phyloP scores from a whole-genome alignment of 1,140 invertebrate species.

The Trichonephila clavata region DNA sequence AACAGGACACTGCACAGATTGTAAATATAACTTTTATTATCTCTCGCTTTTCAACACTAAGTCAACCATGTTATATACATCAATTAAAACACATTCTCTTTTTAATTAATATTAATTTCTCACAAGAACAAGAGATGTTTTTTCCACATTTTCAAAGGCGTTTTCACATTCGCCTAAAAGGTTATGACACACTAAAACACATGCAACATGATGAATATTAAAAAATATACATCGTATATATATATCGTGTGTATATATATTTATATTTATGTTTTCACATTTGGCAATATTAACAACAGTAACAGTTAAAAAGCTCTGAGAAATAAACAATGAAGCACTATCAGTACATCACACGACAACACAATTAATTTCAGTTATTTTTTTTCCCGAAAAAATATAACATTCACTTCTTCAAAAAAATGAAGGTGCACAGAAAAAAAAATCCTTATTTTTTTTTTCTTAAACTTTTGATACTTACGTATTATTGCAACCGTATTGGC shows the following conservation, averaged over 20 bases:
- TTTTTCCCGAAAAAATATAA: constrained; percentile 68
- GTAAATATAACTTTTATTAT: constrained; percentile 77
- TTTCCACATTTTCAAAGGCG: constrained; percentile 13
- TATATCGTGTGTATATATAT: constrained; percentile 68
- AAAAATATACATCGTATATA: constrained; percentile 77
- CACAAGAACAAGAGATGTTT: constrained; percentile 68
- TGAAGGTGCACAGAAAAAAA: constrained; percentile 28
- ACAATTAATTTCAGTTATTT: constrained; percentile 52
- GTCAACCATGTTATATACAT: constrained; percentile 76
- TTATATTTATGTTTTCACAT: constrained; percentile 60
- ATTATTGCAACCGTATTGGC: too few species aligned
- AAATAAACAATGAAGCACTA: constrained; percentile 76
- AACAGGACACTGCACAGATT: constrained; percentile 35
- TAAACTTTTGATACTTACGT: too few species aligned
- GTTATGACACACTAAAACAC: constrained; percentile 76
- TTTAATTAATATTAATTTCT: constrained; percentile 63
- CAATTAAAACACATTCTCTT: constrained; percentile 71
- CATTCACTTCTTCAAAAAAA: constrained; percentile 3
- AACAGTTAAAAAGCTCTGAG: constrained; percentile 76
- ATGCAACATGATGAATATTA: constrained; percentile 75
- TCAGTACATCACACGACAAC: constrained; percentile 66
- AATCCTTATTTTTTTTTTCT: background rate
- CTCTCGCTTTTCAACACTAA: constrained; percentile 70
- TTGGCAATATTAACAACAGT: constrained; percentile 76
- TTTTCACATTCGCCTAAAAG: constrained; percentile 45